Conservation (phyloP, 2,797 vertebrate species). For the Pseudochaenichthys georgianus region DNA sequence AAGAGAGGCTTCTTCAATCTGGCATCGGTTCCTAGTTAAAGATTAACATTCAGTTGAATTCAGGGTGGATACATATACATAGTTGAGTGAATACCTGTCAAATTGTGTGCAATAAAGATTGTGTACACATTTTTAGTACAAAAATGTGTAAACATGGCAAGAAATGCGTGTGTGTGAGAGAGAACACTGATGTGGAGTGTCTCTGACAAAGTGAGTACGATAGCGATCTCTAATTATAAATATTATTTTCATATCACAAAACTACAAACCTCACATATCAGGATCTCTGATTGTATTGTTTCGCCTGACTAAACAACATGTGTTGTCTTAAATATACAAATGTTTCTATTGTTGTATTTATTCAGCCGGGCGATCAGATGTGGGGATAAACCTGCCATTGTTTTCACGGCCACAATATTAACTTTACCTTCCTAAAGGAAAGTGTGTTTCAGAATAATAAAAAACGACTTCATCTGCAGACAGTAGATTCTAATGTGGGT, state of each 20-base stretch:
- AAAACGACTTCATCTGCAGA: not conserved
- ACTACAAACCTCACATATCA: conserved; percentile 21
- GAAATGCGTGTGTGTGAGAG: not conserved
- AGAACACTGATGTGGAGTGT: conserved; percentile 20
- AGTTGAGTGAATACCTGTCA: not conserved
- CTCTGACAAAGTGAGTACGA: conserved; percentile 19
- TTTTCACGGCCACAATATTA: not conserved
- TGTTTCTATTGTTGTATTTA: conserved; percentile 31
- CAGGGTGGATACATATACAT: not conserved
- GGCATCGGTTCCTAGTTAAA: not conserved
- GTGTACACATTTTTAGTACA: no score
- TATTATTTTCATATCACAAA: conserved; percentile 40
- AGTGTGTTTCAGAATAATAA: not conserved
- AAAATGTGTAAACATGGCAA: not conserved
- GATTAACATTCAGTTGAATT: not conserved
- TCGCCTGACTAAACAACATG: conserved; percentile 26
- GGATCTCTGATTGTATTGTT: conserved; percentile 32
- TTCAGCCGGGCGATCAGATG: conserved; percentile 7
- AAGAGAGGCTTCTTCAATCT: not conserved
- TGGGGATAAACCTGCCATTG: not conserved
- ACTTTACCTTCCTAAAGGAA: not conserved
- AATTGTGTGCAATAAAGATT: no score
- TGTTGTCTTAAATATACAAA: conserved; percentile 23
- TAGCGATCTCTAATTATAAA: conserved; percentile 47
- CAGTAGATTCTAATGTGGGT: conserved; percentile 36